phyloP scores from a whole-genome alignment of 2,888 invertebrate species.

The Operophtera brumata region DNA sequence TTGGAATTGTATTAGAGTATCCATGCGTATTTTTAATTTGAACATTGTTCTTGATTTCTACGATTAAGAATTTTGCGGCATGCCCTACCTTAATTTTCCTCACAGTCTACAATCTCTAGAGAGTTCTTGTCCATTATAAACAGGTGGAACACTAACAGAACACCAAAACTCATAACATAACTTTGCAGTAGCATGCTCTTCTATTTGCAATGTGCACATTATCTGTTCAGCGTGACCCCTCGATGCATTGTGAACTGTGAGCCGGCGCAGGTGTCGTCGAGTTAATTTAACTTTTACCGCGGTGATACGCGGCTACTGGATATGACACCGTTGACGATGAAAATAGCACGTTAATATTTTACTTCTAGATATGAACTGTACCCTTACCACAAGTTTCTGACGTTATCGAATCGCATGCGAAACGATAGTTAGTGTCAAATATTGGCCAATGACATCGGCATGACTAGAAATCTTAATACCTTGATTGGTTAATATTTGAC shows the following conservation, averaged over 20 bases:
- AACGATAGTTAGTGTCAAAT: no score
- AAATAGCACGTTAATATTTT: no score
- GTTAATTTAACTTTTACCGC: constrained; percentile 24
- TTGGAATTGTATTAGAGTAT: no score
- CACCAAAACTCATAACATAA: constrained; percentile 13
- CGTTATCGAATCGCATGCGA: no score
- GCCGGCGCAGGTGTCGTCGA: constrained; percentile 3
- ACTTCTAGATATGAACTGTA: no score
- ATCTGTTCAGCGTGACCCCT: constrained; percentile 4
- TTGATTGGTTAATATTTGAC: no score
- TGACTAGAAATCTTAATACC: no score
- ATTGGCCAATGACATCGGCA: no score
- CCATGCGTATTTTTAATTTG: no score
- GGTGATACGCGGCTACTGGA: neutral
- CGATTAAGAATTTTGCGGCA: no score
- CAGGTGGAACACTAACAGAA: neutral
- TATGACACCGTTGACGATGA: neutral
- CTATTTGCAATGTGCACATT: constrained; percentile 2
- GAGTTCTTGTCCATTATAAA: constrained; percentile 2
- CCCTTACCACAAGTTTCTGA: no score
- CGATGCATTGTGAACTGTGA: constrained; percentile 8
- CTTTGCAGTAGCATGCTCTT: constrained; percentile 9
- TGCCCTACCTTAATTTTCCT: neutral
- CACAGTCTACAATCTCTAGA: neutral
- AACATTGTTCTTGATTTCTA: no score